A percentile compares a stretch with the other conserved stretches of the same genome.
phyloP scores from a whole-genome alignment of 2,113 vertebrate genomes.

The Stercorarius parasiticus region DNA sequence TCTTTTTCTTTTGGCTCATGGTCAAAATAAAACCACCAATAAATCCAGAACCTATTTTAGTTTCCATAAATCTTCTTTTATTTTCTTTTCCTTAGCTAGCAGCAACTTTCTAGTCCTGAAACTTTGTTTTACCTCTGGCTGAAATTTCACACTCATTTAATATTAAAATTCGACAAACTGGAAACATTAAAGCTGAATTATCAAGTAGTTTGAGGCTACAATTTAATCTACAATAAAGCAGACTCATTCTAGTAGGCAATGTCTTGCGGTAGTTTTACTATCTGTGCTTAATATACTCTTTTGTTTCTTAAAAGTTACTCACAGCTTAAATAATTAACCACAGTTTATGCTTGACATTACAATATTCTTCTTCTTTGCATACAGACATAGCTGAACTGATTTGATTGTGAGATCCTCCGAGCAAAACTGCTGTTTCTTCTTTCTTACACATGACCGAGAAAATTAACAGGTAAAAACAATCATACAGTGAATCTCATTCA shows the following conservation, averaged over 20 bases:
- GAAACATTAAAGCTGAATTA: not conserved
- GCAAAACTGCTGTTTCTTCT: not conserved
- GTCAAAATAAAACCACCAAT: not conserved
- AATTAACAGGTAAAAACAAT: not conserved
- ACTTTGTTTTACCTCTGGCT: constrained; percentile 1
- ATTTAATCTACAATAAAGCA: constrained; percentile 4
- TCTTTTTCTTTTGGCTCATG: not conserved
- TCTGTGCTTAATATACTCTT: not conserved
- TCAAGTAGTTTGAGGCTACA: constrained; percentile 8
- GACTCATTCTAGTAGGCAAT: not conserved
- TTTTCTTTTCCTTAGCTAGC: not conserved
- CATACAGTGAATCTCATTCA: not conserved
- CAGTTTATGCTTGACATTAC: not conserved
- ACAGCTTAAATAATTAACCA: constrained; percentile 12
- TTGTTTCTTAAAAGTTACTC: constrained; percentile 1
- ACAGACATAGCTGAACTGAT: not conserved
- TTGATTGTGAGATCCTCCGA: not conserved
- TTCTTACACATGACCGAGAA: not conserved
- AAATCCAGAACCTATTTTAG: not conserved
- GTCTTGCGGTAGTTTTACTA: not conserved
- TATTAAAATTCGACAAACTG: constrained; percentile 20
- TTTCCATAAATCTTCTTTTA: not conserved
- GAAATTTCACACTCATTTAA: constrained; percentile 35
- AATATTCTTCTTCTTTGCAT: not conserved
- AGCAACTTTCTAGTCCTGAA: not conserved